These are phyloP conservation scores for Gasterosteus aculeatus DNA, from an alignment of 2,113 vertebrate species.

Conservation along the genomic window DNA sequence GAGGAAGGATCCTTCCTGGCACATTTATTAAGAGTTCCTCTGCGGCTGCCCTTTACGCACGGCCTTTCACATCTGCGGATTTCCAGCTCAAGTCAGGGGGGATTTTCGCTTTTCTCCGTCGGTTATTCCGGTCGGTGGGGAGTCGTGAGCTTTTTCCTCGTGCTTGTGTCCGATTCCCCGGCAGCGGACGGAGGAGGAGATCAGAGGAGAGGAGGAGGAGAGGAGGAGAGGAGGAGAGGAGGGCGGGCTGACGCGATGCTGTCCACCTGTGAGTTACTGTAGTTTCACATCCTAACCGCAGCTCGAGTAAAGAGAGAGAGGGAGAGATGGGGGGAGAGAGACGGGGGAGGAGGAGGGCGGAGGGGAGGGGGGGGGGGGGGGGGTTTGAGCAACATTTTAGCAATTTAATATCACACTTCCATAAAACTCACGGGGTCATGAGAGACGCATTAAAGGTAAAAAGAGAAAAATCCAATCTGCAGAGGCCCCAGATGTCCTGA, in stretches of 20 bases:
- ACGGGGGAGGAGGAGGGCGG: background rate
- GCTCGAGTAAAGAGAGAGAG: background rate
- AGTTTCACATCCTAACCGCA: constrained; percentile 25
- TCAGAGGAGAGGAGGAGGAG: constrained; percentile 5
- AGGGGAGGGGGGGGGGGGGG: background rate
- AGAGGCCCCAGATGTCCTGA: background rate
- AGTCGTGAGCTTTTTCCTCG: constrained; percentile 55
- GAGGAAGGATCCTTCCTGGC: constrained; percentile 23
- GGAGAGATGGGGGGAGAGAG: background rate
- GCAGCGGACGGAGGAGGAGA: background rate
- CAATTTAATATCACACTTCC: background rate
- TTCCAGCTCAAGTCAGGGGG: constrained; percentile 7
- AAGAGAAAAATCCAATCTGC: background rate
- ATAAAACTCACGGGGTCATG: background rate
- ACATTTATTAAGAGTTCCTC: constrained; percentile 41
- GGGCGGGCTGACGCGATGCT: constrained; percentile 39
- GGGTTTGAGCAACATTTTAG: background rate
- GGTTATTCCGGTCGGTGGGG: constrained; percentile 26
- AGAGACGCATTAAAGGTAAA: background rate
- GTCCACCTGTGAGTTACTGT: constrained; percentile 50
- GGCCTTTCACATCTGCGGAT: constrained; percentile 11
- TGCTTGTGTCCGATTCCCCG: constrained; percentile 2
- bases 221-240: background rate
- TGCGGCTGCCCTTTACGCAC: background rate
- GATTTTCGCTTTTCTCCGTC: background rate